Conservation (phyloP, 30 jellyfish, hydroid and myxozoan genomes). For the Catostylus mosaicus region DNA sequence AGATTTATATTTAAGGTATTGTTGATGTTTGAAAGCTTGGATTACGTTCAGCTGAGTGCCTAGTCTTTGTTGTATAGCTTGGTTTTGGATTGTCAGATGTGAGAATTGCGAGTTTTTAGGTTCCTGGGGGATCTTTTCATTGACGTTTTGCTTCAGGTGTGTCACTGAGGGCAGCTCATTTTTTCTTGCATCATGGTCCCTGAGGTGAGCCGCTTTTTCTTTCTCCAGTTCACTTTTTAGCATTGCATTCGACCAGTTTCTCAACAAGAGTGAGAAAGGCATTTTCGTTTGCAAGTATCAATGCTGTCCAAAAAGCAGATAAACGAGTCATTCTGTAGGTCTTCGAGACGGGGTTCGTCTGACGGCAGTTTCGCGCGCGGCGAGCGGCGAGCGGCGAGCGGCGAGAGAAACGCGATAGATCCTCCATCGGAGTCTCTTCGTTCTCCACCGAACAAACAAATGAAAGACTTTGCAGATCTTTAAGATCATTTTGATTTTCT, state of each 20-base stretch:
- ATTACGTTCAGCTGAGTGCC: too few relatives aligned
- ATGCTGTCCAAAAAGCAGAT: not conserved
- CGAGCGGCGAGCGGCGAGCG: too few relatives aligned
- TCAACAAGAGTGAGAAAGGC: not conserved
- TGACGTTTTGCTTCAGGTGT: not conserved
- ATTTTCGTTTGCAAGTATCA: too few relatives aligned
- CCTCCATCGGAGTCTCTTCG: too few relatives aligned
- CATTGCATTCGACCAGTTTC: not conserved
- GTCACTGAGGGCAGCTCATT: not conserved
- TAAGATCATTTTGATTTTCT: not conserved
- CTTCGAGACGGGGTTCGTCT: too few relatives aligned
- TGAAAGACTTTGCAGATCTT: not conserved
- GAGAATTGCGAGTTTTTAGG: not conserved
- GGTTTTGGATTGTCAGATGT: too few relatives aligned
- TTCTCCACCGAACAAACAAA: not conserved
- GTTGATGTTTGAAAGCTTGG: too few relatives aligned
- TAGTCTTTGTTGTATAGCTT: too few relatives aligned
- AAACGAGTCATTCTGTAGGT: too few relatives aligned
- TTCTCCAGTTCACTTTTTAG: not conserved
- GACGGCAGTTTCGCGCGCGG: too few relatives aligned
- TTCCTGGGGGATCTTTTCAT: not conserved
- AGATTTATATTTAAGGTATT: too few relatives aligned
- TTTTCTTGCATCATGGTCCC: not conserved
- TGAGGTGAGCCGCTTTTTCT: not conserved
- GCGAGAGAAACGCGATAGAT: too few relatives aligned